Evolutionary conservation across 2,888 invertebrate genomes (phyloP).

Genomic region (Thecocarcelia acutangulata): DNA sequence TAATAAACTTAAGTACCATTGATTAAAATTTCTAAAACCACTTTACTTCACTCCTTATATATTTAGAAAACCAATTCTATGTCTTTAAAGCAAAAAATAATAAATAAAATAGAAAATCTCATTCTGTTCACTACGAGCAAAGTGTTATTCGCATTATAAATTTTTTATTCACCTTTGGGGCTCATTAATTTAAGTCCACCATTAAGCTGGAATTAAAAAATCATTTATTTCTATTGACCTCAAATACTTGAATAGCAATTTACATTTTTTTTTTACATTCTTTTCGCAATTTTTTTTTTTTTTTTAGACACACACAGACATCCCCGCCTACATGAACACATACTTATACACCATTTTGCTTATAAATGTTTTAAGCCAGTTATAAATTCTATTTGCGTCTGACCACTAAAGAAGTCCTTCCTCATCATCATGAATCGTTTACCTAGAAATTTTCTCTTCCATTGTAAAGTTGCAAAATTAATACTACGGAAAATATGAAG

Average conservation of each 20-base stretch:
- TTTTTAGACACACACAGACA: not conserved
- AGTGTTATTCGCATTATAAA: too few relatives aligned
- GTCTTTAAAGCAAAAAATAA: too few relatives aligned
- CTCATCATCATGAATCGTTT: constrained; percentile 6
- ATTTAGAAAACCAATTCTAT: too few relatives aligned
- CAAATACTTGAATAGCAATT: constrained; percentile 44
- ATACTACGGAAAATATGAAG: not conserved
- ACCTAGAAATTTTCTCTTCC: not conserved
- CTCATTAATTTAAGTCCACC: constrained; percentile 22
- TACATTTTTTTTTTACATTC: constrained; percentile 9
- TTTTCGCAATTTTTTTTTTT: constrained; percentile 4
- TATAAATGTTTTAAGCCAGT: constrained; percentile 36
- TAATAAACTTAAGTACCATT: too few relatives aligned
- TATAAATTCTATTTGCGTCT: constrained; percentile 46
- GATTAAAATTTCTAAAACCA: too few relatives aligned
- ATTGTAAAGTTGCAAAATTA: not conserved
- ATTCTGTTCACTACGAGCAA: too few relatives aligned
- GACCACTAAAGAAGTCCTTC: constrained; percentile 28
- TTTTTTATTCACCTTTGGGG: too few relatives aligned
- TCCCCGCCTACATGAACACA: not conserved
- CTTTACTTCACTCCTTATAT: too few relatives aligned
- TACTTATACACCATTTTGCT: not conserved
- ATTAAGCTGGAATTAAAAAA: constrained; percentile 61
- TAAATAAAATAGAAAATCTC: too few relatives aligned
- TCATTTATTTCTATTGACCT: constrained; percentile 67